Percentiles rank a stretch among this genome's conserved stretches.
Conservation (phyloP, 2,797 vertebrate species). For the Micrastur ruficollis region DNA sequence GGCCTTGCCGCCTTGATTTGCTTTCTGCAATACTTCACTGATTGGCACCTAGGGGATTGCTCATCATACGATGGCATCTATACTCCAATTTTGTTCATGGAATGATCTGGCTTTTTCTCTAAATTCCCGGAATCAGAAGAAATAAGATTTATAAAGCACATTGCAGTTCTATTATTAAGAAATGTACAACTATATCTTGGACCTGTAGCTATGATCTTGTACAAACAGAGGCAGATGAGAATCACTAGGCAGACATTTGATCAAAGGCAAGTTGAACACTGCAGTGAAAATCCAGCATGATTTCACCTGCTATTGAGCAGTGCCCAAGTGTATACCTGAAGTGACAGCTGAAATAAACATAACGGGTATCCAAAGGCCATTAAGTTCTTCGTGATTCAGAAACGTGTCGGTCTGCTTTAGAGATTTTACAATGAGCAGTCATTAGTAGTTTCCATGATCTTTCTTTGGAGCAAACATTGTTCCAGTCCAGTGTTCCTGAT, state of each 20-base stretch:
- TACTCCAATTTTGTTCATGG: neutral
- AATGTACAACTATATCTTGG: neutral
- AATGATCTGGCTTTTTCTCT: neutral
- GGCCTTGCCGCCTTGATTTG: neutral
- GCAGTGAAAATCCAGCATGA: neutral
- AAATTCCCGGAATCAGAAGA: neutral
- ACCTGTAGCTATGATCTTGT: neutral
- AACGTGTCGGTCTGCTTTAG: neutral
- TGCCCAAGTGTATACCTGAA: neutral
- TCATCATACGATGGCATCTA: neutral
- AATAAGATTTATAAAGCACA: neutral
- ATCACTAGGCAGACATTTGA: neutral
- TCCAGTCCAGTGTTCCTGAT: neutral
- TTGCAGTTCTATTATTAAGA: neutral
- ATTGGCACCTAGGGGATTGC: neutral
- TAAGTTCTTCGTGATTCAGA: neutral
- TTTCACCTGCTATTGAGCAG: neutral
- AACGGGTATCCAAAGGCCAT: neutral
- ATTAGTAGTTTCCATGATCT: neutral
- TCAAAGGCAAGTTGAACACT: neutral
- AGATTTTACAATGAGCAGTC: neutral
- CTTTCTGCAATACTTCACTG: neutral
- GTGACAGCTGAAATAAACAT: constrained; percentile 1
- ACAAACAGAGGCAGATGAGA: neutral
- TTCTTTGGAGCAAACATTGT: neutral